Conservation (phyloP, 1,140 invertebrate genomes). For the Teleopsis dalmanni region DNA sequence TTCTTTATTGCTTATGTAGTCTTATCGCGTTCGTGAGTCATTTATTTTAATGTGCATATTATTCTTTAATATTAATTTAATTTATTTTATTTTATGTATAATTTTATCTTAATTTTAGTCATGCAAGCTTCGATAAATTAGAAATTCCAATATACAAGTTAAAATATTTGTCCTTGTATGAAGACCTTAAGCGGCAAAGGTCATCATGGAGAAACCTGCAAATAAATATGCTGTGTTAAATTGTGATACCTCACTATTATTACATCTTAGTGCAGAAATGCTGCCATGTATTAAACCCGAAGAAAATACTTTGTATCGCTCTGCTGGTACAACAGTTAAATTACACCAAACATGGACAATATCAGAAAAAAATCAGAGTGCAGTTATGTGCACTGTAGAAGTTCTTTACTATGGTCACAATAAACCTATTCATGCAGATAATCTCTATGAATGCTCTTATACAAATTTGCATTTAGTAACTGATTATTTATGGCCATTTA, state of each 20-base stretch:
- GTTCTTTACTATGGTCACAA: slow-evolving; percentile 16
- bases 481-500: slow-evolving; percentile 46
- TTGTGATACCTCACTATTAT: slow-evolving; percentile 2
- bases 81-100: too few species aligned
- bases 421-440: slow-evolving; percentile 13
- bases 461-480: slow-evolving; percentile 14
- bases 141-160: too few species aligned
- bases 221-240: slow-evolving; percentile 15
- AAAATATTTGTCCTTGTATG: too few species aligned
- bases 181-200: too few species aligned
- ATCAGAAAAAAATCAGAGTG: slow-evolving; percentile 9
- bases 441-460: slow-evolving; percentile 21
- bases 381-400: slow-evolving; percentile 18
- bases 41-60: too few species aligned
- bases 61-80: too few species aligned
- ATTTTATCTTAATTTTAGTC: too few species aligned
- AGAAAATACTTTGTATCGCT: not conserved
- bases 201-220: too few species aligned
- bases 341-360: slow-evolving; percentile 13
- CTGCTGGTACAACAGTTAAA: slow-evolving; percentile 21
- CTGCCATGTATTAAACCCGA: not conserved
- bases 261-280: slow-evolving; percentile 8
- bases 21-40: too few species aligned
- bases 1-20: too few species aligned
- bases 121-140: too few species aligned